Conservation (phyloP, 35 echinoderm and acorn worm species). For the Strongylocentrotus purpuratus region DNA sequence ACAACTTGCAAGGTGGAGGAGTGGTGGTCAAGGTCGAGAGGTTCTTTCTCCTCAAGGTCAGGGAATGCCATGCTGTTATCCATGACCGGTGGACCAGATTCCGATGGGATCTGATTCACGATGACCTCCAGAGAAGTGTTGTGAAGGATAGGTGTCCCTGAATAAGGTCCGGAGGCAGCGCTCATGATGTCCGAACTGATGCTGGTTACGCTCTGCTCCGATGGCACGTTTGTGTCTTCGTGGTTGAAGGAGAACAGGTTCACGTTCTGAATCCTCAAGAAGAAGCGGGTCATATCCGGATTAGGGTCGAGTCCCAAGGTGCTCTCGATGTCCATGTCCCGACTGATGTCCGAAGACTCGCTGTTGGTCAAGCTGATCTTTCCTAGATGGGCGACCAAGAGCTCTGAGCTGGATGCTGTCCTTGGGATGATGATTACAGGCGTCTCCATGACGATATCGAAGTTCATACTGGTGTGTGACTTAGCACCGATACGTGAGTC, state of each 20-base stretch:
- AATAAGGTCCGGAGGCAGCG: slow-evolving; percentile 46
- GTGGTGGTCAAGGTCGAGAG: slow-evolving; percentile 28
- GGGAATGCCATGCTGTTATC: slow-evolving; percentile 58
- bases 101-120: slow-evolving; percentile 62
- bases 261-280: slow-evolving; percentile 78
- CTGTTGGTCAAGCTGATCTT: slow-evolving; percentile 81
- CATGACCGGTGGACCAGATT: slow-evolving; percentile 36
- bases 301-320: not conserved
- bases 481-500: slow-evolving; percentile 1
- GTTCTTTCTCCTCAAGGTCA: slow-evolving; percentile 47
- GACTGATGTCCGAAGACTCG: slow-evolving; percentile 56
- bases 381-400: slow-evolving; percentile 89
- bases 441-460: slow-evolving; percentile 87
- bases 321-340: not conserved
- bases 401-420: slow-evolving; percentile 73
- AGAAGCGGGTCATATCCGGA: slow-evolving; percentile 48
- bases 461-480: slow-evolving; percentile 36
- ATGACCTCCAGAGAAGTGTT: slow-evolving; percentile 87
- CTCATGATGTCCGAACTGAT: slow-evolving; percentile 34
- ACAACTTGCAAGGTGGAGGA: slow-evolving; percentile 68
- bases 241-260: slow-evolving; percentile 93
- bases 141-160: slow-evolving; percentile 85
- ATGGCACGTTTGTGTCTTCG: slow-evolving; percentile 66
- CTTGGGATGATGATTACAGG: slow-evolving; percentile 86
- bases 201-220: slow-evolving; percentile 27